Evolutionary conservation across 1,140 invertebrate genomes (phyloP).

Genomic region (Bombus huntii): DNA sequence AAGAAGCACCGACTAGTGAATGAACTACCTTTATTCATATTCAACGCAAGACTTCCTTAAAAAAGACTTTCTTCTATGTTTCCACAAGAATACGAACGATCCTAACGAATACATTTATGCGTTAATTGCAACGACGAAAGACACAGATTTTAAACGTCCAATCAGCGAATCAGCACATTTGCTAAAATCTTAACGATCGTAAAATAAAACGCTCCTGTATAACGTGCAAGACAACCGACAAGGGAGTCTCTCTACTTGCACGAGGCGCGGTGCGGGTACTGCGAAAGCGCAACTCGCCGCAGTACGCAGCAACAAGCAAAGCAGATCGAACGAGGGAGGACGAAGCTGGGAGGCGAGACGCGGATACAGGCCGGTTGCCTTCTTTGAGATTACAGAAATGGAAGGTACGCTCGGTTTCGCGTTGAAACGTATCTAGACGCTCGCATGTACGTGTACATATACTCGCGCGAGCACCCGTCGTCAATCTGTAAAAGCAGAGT

Average conservation of each 20-base stretch:
- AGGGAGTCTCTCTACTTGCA: conserved; percentile 7
- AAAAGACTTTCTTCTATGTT: not conserved
- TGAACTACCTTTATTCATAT: not conserved
- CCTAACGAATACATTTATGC: too few species aligned
- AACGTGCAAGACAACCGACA: not conserved
- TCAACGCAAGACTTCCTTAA: not conserved
- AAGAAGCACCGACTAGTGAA: not conserved
- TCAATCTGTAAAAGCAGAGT: conserved; percentile 67
- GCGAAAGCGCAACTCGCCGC: not conserved
- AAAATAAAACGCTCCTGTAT: conserved; percentile 35
- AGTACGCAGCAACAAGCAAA: conserved; percentile 35
- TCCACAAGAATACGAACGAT: too few species aligned
- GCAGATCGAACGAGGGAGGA: conserved; percentile 24
- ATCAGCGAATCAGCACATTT: not conserved
- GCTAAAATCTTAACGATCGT: not conserved
- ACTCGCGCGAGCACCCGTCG: conserved; percentile 38
- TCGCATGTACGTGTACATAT: conserved; percentile 15
- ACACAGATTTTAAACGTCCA: conserved; percentile 9
- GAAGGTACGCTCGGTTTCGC: conserved; percentile 57
- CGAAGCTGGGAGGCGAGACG: not conserved
- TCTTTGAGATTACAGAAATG: conserved; percentile 72
- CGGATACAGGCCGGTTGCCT: conserved; percentile 30
- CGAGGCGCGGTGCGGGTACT: not conserved
- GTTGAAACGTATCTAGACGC: conserved; percentile 49
- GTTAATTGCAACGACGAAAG: not conserved